phyloP scores from a whole-genome alignment of 2,888 invertebrate genomes.

The Tetropium fuscum region DNA sequence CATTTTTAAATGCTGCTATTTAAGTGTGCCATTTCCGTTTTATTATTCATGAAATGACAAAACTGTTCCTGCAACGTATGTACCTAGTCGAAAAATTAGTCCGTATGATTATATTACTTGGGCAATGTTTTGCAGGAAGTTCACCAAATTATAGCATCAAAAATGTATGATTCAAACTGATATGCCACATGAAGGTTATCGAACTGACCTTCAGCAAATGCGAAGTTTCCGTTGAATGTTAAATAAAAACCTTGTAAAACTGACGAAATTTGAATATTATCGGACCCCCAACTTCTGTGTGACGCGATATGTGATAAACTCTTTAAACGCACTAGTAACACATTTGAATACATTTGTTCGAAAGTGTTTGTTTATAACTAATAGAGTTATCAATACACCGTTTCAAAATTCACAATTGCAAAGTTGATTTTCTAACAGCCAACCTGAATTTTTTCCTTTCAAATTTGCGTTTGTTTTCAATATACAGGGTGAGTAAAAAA shows the following conservation, averaged over 20 bases:
- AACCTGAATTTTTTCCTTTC: too few species aligned
- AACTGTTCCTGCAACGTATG: neutral
- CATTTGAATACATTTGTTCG: neutral
- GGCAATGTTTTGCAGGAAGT: conserved; percentile 13
- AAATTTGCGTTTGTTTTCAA: too few species aligned
- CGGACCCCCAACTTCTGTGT: conserved; percentile 13
- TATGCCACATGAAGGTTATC: conserved; percentile 48
- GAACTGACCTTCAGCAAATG: conserved; percentile 52
- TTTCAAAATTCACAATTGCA: too few species aligned
- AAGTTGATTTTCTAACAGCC: too few species aligned
- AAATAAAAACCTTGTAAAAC: conserved; percentile 45
- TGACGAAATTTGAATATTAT: conserved; percentile 52
- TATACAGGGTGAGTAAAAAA: too few species aligned
- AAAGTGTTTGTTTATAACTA: neutral
- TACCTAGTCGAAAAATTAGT: neutral
- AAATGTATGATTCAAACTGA: conserved; percentile 27
- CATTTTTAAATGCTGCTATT: too few species aligned
- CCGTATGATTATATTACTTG: conserved; percentile 3
- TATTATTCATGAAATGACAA: too few species aligned
- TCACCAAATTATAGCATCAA: conserved; percentile 17
- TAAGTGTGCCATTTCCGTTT: too few species aligned
- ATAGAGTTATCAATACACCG: neutral
- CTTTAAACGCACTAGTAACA: neutral
- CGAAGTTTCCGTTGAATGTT: conserved; percentile 49
- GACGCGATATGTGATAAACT: neutral